These are phyloP conservation scores for Typhlichthys subterraneus DNA, from an alignment of 2,797 vertebrate species.

Conservation along the genomic window DNA sequence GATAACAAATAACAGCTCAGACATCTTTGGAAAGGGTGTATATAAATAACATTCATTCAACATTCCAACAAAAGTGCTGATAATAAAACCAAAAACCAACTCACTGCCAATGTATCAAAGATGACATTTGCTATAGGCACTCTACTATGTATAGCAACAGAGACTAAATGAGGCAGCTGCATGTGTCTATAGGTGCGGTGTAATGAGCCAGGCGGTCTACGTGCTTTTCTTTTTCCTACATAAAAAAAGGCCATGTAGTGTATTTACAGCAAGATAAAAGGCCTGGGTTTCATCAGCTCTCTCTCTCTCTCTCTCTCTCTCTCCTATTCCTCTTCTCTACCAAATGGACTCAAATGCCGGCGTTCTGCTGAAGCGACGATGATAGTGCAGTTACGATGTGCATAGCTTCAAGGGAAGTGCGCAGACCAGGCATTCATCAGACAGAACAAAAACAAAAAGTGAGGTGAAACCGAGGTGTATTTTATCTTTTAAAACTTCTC, in stretches of 20 bases:
- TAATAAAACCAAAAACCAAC: conserved; percentile 44
- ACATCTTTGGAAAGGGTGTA: conserved; percentile 28
- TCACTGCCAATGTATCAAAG: conserved; percentile 49
- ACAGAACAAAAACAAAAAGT: conserved; percentile 11
- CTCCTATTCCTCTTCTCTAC: conserved; percentile 13
- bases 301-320: conserved; percentile 24
- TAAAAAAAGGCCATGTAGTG: conserved; percentile 61
- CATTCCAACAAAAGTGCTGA: conserved; percentile 34
- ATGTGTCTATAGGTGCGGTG: conserved; percentile 39
- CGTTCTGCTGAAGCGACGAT: conserved; percentile 43
- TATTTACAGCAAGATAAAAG: conserved; percentile 54
- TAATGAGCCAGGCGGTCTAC: conserved; percentile 51
- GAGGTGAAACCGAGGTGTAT: conserved; percentile 47
- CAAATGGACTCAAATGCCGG: conserved; percentile 17
- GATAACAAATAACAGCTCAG: conserved; percentile 47
- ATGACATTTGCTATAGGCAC: conserved; percentile 72
- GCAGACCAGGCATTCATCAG: conserved; percentile 24
- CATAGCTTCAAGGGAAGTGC: conserved; percentile 59
- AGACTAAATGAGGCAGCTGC: conserved; percentile 45
- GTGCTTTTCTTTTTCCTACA: conserved; percentile 34
- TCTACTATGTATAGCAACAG: conserved; percentile 55
- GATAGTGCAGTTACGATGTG: conserved; percentile 58
- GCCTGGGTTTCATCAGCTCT: conserved; percentile 36
- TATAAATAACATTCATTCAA: conserved; percentile 36
- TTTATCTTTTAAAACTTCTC: conserved; percentile 22